Evolutionary conservation across 2,797 vertebrate species (phyloP).

Genomic region (Tenualosa thibaudeaui): DNA sequence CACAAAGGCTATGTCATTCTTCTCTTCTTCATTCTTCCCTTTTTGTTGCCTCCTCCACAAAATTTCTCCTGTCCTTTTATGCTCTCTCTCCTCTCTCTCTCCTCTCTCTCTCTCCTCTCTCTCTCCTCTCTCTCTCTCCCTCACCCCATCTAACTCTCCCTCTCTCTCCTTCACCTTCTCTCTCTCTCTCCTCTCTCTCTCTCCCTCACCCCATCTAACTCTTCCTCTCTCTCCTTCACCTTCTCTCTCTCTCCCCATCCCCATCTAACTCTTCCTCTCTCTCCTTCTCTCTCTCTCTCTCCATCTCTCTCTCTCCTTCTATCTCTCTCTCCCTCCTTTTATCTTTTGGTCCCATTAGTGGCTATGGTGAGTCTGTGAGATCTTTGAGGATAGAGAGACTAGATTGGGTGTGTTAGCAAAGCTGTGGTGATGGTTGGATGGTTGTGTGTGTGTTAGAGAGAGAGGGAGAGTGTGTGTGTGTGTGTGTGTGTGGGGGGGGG

Average conservation of each 20-base stretch:
- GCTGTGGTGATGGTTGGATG: too few species aligned
- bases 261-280: neutral
- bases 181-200: neutral
- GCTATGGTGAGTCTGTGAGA: too few species aligned
- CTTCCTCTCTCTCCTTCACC: neutral
- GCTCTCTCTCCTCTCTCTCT: conserved; percentile 8
- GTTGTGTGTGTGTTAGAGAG: neutral
- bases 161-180: neutral
- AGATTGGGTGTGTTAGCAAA: too few species aligned
- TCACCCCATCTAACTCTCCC: neutral
- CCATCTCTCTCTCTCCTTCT: neutral
- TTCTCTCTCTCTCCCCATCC: neutral
- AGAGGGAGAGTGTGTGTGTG: conserved; percentile 10
- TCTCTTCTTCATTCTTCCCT: too few species aligned
- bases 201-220: neutral
- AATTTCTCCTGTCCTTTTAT: neutral
- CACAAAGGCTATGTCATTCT: neutral
- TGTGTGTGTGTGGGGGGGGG: neutral
- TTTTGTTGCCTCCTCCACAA: neutral
- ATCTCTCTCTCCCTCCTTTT: too few species aligned
- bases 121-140: neutral
- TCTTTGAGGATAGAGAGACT: too few species aligned
- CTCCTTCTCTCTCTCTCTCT: neutral
- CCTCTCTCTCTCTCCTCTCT: neutral
- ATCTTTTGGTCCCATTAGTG: too few species aligned